Evolutionary conservation across 2,113 vertebrate species (phyloP), one percentile per base, ranked within the genome.

Genomic region (Rhinolophus sinicus): DNA sequence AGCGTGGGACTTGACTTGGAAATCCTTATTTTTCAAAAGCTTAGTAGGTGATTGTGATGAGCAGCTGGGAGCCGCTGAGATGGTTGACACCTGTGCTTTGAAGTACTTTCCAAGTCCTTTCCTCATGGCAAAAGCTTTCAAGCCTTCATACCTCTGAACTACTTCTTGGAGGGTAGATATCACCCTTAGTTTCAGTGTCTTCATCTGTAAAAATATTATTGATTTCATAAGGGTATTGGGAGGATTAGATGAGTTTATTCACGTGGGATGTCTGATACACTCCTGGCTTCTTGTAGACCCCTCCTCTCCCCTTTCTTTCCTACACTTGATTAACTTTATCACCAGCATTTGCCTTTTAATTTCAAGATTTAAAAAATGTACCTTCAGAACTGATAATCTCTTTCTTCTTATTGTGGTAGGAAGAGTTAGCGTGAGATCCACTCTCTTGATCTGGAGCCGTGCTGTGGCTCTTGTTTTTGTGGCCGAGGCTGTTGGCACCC

Each of bases 291-390:
- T 85, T 64, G 28, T 47, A 64, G 62, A 15, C 38, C 60, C 35
- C 26, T 64, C 28, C 38, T 28, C 38, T 22, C 58, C 28, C 14
- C 40, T 83, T 83, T 26, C 80, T 77, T 78, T 87, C 35, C 9
- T 77, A 90, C 24, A 44, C 35, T 38, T 70, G 38, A 87, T 87
- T 89, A 62, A 93, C 19, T 93, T 73, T 52, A 58, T 92, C 50
- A 67, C 33, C 26, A 56, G 52, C 62, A 40, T 76, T 95, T 90
- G 54, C n/a, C 80, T 90, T 40, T 47, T 90, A 33, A 70, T 95
- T 84, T 83, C 50, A 58, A 52, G 54, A 58, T 96, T 85, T 62
- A 81, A 95, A 44, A 91, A 86, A 69, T n/a, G 18, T 28, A 50
- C 40, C 22, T 81, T 90, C 12, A 52, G 44, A 95, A 38, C 6